Percentiles rank a stretch among this genome's conserved stretches.
phyloP scores from a whole-genome alignment of 2,888 invertebrate species.

The Steromphala cineraria region DNA sequence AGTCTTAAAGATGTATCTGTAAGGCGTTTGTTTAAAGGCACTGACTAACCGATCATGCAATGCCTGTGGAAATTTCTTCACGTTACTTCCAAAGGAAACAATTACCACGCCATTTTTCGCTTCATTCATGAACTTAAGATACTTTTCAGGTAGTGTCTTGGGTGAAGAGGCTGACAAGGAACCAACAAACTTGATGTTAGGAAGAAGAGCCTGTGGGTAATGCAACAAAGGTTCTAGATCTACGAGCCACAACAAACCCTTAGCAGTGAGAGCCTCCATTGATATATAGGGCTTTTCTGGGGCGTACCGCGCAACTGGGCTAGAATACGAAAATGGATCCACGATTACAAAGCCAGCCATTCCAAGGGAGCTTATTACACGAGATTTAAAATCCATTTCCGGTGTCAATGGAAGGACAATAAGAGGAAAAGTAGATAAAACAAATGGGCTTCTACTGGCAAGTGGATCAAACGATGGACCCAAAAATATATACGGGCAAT shows the following conservation, averaged over 20 bases:
- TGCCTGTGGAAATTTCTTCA: slow-evolving; percentile 27
- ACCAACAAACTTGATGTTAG: slow-evolving; percentile 44
- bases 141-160: slow-evolving; percentile 32
- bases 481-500: slow-evolving; percentile 29
- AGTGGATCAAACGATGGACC: neutral
- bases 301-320: slow-evolving; percentile 35
- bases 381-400: slow-evolving; percentile 20
- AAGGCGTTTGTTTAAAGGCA: slow-evolving; percentile 35
- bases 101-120: slow-evolving; percentile 46
- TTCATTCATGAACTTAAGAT: slow-evolving; percentile 38
- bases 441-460: neutral
- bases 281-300: slow-evolving; percentile 35
- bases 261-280: slow-evolving; percentile 25
- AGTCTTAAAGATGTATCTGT: slow-evolving; percentile 31
- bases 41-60: slow-evolving; percentile 28
- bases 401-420: neutral
- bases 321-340: slow-evolving; percentile 28
- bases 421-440: neutral
- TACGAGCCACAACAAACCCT: slow-evolving; percentile 39
- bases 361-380: neutral
- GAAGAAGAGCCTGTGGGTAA: slow-evolving; percentile 38
- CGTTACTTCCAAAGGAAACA: slow-evolving; percentile 49
- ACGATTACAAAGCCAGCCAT: neutral
- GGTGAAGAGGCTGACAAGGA: slow-evolving; percentile 31
- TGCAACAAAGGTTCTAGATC: slow-evolving; percentile 43